These are phyloP conservation scores for Polymixis lichenea DNA, from an alignment of 2,888 invertebrate species.

Conservation along the genomic window DNA sequence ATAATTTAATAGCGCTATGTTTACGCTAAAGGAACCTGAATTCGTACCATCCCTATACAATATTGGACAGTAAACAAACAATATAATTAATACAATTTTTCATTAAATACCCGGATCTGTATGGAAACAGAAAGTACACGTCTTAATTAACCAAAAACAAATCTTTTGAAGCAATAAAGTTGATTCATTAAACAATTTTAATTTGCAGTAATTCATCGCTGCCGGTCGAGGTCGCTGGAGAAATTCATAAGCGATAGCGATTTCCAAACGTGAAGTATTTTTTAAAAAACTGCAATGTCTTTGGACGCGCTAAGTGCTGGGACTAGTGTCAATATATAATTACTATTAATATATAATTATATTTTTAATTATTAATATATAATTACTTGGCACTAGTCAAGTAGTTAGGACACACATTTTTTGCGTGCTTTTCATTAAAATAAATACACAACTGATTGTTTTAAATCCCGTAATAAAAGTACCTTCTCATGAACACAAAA, in stretches of 20 bases:
- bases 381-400: background rate
- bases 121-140: slow-evolving; percentile 59
- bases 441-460: background rate
- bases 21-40: background rate
- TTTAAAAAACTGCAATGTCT: too few species aligned
- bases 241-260: slow-evolving; percentile 54
- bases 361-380: too few species aligned
- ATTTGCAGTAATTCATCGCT: slow-evolving; percentile 89
- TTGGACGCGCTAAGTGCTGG: too few species aligned
- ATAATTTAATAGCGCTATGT: background rate
- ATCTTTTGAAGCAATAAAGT: slow-evolving; percentile 85
- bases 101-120: slow-evolving; percentile 54
- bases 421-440: background rate
- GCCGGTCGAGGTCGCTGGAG: slow-evolving; percentile 69
- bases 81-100: slow-evolving; percentile 28
- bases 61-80: slow-evolving; percentile 46
- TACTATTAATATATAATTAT: too few species aligned
- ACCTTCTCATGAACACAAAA: background rate
- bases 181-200: slow-evolving; percentile 90
- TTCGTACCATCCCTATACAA: slow-evolving; percentile 1
- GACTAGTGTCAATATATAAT: too few species aligned
- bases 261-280: too few species aligned
- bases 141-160: slow-evolving; percentile 87
- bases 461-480: background rate
- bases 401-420: background rate